Evolutionary conservation across 2,113 vertebrate species (phyloP), one percentile per base, ranked within the genome.

Genomic region (Chauna torquata): DNA sequence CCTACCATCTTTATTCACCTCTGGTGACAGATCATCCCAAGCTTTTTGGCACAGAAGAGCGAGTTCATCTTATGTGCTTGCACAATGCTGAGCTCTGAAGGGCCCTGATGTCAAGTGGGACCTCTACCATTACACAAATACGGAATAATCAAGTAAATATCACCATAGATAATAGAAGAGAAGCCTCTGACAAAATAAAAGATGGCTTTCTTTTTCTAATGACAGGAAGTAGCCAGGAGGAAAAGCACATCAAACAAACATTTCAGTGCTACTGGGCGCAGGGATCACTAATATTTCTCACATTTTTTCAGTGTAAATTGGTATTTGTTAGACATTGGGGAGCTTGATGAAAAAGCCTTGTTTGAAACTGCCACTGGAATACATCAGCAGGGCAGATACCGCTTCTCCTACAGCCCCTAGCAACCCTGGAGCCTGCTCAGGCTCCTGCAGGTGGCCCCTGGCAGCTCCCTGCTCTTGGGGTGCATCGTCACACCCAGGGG

Each of bases 1-100:
- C 32, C 13, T n/a, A 25, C 42, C 11, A 25, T 19, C 40, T 79
- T 50, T 44, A 27, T n/a, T 59, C 36, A 34, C 13, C 8, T 49
- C 6, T 2, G 2, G 24, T 2, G 2, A 34, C 34, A 83, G 16
- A 14, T 66, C 4, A 0, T 40, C 52, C 49, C 30, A 22, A 85
- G 40, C 1, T 1, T 10, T 42, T 76, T 22, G 52, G 45, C 19
- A 15, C 30, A 54, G 61, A 71, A 70, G 40, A 91, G 10, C 10
- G 19, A 11, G 2, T 14, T 34, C 30, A 1, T 28, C 20, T 45
- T n/a, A 65, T 36, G 42, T 49, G 25, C 17, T 38, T 61, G 34
- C 27, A 78, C 57, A 23, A 20, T 12, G 34, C n/a, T 15, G 47
- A 61, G 44, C 45, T 61, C 57, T 30, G 36, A 77, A 36, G 45